Base-by-base conservation (phyloP, 2,797 vertebrate genomes). In the Ctenochaetus hawaiiensis region DNA sequence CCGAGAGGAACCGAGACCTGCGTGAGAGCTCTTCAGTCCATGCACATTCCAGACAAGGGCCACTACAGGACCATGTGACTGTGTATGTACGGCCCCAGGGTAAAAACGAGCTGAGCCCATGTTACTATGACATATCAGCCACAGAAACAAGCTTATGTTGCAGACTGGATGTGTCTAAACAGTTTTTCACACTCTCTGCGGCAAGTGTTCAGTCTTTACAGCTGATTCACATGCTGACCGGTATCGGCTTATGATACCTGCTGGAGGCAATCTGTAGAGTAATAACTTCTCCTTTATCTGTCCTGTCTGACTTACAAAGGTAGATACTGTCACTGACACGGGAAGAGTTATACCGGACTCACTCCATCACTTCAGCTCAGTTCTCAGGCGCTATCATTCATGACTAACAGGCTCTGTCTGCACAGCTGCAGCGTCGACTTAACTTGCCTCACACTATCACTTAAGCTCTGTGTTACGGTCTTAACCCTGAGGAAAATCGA, bases 351-450 rank as follows among this genome's bases (percentile, higher is more conserved):
- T 64, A 47, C 59, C 52, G 14, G 69, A 75, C 65, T 66, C 57
- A 9, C 44, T 47, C 60, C 74, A 81, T 87, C 70, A 63, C 75
- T 75, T 81, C 49, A 60, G 44, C 49, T 76, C 41, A 18, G 67
- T 57, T 77, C 30, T 22, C 48, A 34, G 64, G 78, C 66, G 57
- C 63, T 8, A 81, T 89, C 79, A 64, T 39, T 87, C 84, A 72
- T 34, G 72, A 68, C 76, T 54, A 87, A 85, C 79, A 54, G 78
- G 71, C 58, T 26, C 26, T 26, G 26, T 82, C 75, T 45, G 48
- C 69, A 10, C 65, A 20, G 74, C 52, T 70, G 74, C 66, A n/a
- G 53, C 74, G 90, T 90, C 0, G 73, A 90, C 85, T 81, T 43
- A 39, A 76, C 74, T 74, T 14, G 51, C 30, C 68, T 39, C 30